Evolutionary conservation across 2,113 vertebrate genomes (phyloP), one percentile per base, ranked within the genome.

Genomic region (Ceuthmochares aereus): DNA sequence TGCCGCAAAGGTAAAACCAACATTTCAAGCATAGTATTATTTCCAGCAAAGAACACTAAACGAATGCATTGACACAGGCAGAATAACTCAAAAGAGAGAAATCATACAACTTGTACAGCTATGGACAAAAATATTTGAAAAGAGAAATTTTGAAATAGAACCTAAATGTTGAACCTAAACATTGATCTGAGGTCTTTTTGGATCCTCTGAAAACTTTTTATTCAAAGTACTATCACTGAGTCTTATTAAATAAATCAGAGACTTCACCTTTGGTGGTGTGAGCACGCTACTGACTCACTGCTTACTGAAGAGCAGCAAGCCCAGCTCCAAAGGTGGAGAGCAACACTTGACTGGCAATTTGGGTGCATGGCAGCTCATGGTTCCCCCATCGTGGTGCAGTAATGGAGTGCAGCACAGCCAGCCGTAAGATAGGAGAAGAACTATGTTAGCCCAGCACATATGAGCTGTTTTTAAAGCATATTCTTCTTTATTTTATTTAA

Each of bases 341-440:
- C 66, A 66, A 30, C 30, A 10, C 20, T 30, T 8, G 0, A 4
- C 1, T 74, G 66, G 29, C n/a, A 29, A 3, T 1, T 0, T 6
- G 26, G n/a, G n/a, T 55, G 5, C 20, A 30, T 1, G 0, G 36
- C 23, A 82, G 17, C 12, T 66, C 37, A 12, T 54, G 13, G 3
- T 42, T 83, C 72, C 49, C 49, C 16, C 34, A 30, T 21, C 26
- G 19, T 26, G 52, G 56, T 60, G 13, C 23, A 36, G 23, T 16
- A 60, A 51, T 2, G 2, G 12, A 14, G 10, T 22, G 16, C 19
- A 36, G 19, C 60, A 55, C 14, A 72, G 34, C 13, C 12, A 72
- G 42, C 0, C 0, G 6, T 15, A 22, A 34, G 49, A 32, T 27
- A 14, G 58, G 15, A 95, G 37, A 86, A 52, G 20, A 36, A 12